Conservation (phyloP, 1,140 invertebrate species). For the Armadillidium nasatum region DNA sequence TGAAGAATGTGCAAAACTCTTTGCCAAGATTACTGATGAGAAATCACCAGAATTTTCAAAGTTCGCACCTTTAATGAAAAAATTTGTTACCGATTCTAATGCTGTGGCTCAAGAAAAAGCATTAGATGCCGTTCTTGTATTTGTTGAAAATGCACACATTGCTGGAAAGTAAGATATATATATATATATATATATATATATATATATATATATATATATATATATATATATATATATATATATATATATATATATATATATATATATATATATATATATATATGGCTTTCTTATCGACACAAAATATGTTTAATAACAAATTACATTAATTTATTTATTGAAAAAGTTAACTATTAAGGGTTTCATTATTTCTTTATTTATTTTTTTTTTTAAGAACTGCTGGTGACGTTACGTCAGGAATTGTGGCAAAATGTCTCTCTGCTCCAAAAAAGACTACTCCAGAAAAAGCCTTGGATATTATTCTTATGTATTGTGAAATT, state of each 20-base stretch:
- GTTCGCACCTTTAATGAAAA: constrained; percentile 85
- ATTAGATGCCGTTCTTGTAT: constrained; percentile 81
- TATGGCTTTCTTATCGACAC: too few species aligned
- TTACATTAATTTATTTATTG: too few species aligned
- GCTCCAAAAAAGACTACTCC: constrained; percentile 86
- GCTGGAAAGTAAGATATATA: constrained; percentile 63
- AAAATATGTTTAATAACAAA: too few species aligned
- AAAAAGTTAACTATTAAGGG: too few species aligned
- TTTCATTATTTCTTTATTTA: too few species aligned
- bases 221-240: too few species aligned
- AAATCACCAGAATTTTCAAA: constrained; percentile 90
- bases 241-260: too few species aligned
- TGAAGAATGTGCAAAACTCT: constrained; percentile 85
- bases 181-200: neutral
- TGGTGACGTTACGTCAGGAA: constrained; percentile 79
- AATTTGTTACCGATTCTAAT: constrained; percentile 93
- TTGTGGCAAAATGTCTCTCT: constrained; percentile 86
- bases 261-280: too few species aligned
- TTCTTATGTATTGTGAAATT: constrained; percentile 90
- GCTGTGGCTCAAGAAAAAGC: constrained; percentile 93
- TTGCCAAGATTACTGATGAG: constrained; percentile 62
- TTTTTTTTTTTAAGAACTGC: too few species aligned
- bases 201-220: too few species aligned
- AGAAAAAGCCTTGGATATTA: constrained; percentile 81
- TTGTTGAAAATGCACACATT: constrained; percentile 78